A percentile compares a stretch with the other conserved stretches of the same genome.
These are phyloP conservation scores for Spongia lamella DNA, from an alignment of 37 sponge, comb jelly and placozoan species.

Conservation along the genomic window DNA sequence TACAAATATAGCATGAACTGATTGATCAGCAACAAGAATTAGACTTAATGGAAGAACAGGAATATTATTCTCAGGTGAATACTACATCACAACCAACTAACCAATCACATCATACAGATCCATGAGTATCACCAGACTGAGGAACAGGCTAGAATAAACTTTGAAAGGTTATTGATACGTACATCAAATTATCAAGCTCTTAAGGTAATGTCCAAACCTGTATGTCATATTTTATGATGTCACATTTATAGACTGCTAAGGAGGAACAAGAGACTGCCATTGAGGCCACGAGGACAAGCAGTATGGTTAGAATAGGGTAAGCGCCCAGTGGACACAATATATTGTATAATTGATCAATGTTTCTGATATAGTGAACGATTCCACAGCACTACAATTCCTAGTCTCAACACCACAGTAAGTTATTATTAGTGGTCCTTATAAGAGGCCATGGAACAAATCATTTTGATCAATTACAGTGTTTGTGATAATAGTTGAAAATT, in stretches of 20 bases:
- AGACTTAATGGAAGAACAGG: constrained; percentile 68
- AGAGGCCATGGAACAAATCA: not conserved
- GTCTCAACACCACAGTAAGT: constrained; percentile 70
- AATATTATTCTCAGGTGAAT: constrained; percentile 68
- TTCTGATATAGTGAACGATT: constrained; percentile 38
- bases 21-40: constrained; percentile 51
- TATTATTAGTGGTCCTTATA: not conserved
- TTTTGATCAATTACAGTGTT: too few relatives aligned
- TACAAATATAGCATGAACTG: constrained; percentile 43
- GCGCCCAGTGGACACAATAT: not conserved
- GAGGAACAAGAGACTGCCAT: constrained; percentile 25
- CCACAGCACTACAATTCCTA: constrained; percentile 32
- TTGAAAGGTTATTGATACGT: constrained; percentile 45
- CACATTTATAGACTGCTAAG: constrained; percentile 47
- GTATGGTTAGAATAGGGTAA: constrained; percentile 39
- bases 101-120: constrained; percentile 2
- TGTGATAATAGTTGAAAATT: too few relatives aligned
- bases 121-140: constrained; percentile 42
- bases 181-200: constrained; percentile 70
- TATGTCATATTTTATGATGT: not conserved
- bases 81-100: not conserved
- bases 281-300: constrained; percentile 61
- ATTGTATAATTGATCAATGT: not conserved
- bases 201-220: constrained; percentile 23
- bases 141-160: constrained; percentile 36